Percentiles rank a stretch among this genome's conserved stretches.
Evolutionary conservation across 2,797 vertebrate species (phyloP).

Genomic region (Esox lucius): DNA sequence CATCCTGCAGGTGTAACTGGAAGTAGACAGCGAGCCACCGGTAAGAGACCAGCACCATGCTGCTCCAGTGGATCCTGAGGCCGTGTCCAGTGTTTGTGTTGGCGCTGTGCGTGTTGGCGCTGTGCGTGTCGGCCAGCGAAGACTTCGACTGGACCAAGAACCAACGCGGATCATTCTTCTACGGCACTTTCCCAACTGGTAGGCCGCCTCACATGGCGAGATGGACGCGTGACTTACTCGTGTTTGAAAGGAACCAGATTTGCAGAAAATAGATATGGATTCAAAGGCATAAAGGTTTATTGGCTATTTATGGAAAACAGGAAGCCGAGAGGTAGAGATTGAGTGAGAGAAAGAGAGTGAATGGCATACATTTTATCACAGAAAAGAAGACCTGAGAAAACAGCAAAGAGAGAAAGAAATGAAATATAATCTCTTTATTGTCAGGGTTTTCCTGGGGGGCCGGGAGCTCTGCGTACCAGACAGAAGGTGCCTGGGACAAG

Average conservation of each 20-base stretch:
- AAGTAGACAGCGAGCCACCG: constrained; percentile 26
- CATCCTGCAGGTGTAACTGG: constrained; percentile 43
- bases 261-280: neutral
- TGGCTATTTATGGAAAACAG: neutral
- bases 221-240: neutral
- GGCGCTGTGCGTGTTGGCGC: constrained; percentile 51
- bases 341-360: neutral
- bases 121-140: constrained; percentile 55
- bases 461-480: constrained; percentile 91
- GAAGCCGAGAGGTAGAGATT: neutral
- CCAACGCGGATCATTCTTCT: constrained; percentile 84
- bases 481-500: constrained; percentile 89
- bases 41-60: constrained; percentile 51
- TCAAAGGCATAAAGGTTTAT: too few species aligned
- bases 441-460: constrained; percentile 89
- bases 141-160: constrained; percentile 83
- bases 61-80: constrained; percentile 46
- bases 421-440: neutral
- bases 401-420: neutral
- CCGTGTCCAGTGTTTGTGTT: constrained; percentile 61
- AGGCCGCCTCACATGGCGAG: constrained; percentile 31
- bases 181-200: constrained; percentile 87
- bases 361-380: neutral
- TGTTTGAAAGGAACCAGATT: neutral
- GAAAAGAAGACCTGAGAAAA: neutral